phyloP scores from a whole-genome alignment of 2,797 vertebrate genomes.

The Valencia hispanica region DNA sequence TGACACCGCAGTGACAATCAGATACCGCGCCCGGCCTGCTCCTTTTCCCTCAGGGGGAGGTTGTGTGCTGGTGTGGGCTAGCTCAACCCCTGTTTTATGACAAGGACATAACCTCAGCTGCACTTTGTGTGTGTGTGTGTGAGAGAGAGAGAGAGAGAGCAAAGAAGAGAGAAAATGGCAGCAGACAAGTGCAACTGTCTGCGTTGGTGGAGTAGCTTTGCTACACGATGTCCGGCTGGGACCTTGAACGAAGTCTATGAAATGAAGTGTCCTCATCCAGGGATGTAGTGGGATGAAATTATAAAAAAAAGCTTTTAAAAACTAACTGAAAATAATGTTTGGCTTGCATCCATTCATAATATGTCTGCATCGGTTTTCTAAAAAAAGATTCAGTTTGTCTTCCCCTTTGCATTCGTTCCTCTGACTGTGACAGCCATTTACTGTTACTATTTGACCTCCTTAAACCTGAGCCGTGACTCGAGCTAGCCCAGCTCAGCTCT shows the following conservation, averaged over 20 bases:
- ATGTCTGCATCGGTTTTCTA: constrained; percentile 47
- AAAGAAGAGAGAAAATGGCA: constrained; percentile 48
- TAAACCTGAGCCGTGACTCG: constrained; percentile 25
- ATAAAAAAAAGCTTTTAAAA: constrained; percentile 28
- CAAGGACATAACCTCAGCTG: constrained; percentile 65
- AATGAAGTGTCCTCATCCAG: neutral
- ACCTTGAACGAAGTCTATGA: neutral
- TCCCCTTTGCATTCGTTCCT: constrained; percentile 11
- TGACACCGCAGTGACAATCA: constrained; percentile 70
- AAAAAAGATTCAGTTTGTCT: constrained; percentile 30
- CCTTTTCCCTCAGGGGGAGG: constrained; percentile 43
- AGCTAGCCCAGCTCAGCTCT: constrained; percentile 23
- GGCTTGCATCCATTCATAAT: constrained; percentile 33
- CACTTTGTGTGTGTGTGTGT: constrained; percentile 18
- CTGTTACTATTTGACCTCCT: constrained; percentile 49
- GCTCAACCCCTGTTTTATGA: constrained; percentile 55
- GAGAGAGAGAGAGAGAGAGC: neutral
- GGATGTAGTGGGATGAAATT: neutral
- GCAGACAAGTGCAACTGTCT: neutral
- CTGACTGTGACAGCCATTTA: neutral
- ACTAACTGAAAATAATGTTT: constrained; percentile 25
- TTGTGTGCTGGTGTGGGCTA: constrained; percentile 24
- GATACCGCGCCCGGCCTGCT: constrained; percentile 55
- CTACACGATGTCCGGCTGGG: constrained; percentile 23
- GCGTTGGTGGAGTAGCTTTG: constrained; percentile 33